Evolutionary conservation across 2,888 invertebrate genomes (phyloP), one percentile per base, ranked within the genome.

Genomic region (Dryococelus australis): DNA sequence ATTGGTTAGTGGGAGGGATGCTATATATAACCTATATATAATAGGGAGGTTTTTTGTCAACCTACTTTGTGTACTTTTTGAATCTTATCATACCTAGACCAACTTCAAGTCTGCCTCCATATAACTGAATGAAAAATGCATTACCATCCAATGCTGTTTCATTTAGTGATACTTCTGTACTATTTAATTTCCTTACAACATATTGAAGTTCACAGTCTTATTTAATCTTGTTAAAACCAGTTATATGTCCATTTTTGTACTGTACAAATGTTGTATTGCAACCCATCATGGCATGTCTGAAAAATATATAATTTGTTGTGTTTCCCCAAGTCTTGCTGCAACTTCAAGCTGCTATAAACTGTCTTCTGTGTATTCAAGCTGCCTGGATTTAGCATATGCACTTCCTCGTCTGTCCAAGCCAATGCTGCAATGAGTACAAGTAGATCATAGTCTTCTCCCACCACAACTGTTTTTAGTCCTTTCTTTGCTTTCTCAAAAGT

Each of bases 381-480:
- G 65, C 65, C 24, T 35, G 83, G 13, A 8, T 10, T 28, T 83
- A 83, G 5, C 35, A 83, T 83, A 83, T 83, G 83, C 83, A 83
- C 83, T 27, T 83, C 83, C 28, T 83, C 35, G 28, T 43, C 26
- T 83, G 83, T 83, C n/a, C 35, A 24, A 83, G 83, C 83, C 83
- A 83, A 43, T 26, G 12, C 83, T 27, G 83, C 28, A 83, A 83
- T 83, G 35, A 83, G 83, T 28, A 35, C 43, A 83, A 43, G 35
- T 83, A 83, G 83, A 27, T 83, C 83, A 6, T 8, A 35, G 28
- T 83, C 83, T 83, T 83, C 43, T 24, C 83, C 83, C 24, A 83
- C 83, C 83, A 83, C 83, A 83, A 83, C 28, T 83, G 83, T 26
- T 35, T 83, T 83, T 26, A 26, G 28, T 13, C 83, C 83, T 83